Conservation (phyloP, 2,113 vertebrate species). For the Sclerurus mexicanus region DNA sequence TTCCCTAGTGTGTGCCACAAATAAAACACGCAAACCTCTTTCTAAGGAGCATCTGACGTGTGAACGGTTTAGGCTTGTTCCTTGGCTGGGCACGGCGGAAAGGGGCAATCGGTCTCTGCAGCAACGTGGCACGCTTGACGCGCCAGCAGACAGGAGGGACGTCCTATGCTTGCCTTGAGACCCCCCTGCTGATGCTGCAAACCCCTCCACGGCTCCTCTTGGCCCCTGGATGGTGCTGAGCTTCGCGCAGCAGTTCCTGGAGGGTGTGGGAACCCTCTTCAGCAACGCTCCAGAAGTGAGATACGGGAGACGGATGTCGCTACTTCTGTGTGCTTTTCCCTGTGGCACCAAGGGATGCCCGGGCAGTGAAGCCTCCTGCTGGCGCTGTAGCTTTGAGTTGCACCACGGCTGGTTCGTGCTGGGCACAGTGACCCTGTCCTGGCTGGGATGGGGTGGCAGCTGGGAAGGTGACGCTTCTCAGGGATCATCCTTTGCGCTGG, state of each 20-base stretch:
- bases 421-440: fast-evolving
- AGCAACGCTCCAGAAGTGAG: not conserved
- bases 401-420: fast-evolving
- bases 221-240: fast-evolving
- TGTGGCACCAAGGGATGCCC: too few species aligned
- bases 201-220: fast-evolving
- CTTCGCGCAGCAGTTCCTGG: fast-evolving
- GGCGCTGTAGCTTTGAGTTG: fast-evolving
- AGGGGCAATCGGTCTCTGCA: not conserved
- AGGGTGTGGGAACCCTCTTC: not conserved
- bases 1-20: not conserved
- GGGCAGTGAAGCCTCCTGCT: not conserved
- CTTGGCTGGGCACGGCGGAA: not conserved
- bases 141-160: not conserved
- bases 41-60: slow-evolving; percentile 12
- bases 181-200: not conserved
- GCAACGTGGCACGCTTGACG: not conserved
- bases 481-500: not conserved
- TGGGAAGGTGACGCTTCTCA: too few species aligned
- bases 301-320: not conserved
- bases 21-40: not conserved
- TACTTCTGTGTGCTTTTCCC: not conserved
- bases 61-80: not conserved
- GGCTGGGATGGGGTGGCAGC: fast-evolving
- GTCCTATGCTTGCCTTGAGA: fast-evolving